phyloP scores from a whole-genome alignment of 2,797 vertebrate genomes.

The Myoxocephalus aenaeus region DNA sequence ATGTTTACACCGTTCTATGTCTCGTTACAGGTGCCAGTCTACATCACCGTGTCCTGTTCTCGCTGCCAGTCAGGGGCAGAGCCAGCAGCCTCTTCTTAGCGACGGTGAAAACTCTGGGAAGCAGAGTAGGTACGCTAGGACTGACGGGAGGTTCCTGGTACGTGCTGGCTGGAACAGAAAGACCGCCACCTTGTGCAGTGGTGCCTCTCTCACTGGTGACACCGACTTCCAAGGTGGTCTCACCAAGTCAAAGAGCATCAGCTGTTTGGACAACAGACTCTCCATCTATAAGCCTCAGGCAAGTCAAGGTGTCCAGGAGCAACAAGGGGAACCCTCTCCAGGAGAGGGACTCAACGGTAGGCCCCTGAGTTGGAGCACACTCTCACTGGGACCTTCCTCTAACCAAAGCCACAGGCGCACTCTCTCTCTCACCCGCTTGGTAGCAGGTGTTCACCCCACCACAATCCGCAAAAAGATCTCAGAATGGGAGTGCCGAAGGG shows the following conservation, averaged over 20 bases:
- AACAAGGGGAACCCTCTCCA: conserved; percentile 58
- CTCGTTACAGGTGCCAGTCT: conserved; percentile 91
- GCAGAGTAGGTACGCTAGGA: conserved; percentile 83
- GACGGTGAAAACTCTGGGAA: conserved; percentile 87
- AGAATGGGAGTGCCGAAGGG: conserved; percentile 95
- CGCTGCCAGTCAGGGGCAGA: conserved; percentile 83
- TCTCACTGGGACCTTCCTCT: conserved; percentile 84
- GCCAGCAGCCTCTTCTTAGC: conserved; percentile 86
- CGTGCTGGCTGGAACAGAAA: conserved; percentile 85
- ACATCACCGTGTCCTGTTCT: conserved; percentile 89
- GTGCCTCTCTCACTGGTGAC: conserved; percentile 79
- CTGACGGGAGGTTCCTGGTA: conserved; percentile 83
- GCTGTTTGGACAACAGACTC: conserved; percentile 90
- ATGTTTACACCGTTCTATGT: conserved; percentile 34
- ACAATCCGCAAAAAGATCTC: conserved; percentile 96
- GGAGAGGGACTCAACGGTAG: conserved; percentile 83
- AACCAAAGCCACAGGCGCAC: conserved; percentile 85
- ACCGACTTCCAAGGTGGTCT: conserved; percentile 80
- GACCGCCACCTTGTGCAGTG: conserved; percentile 75
- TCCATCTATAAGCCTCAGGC: conserved; percentile 85
- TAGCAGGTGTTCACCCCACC: conserved; percentile 83
- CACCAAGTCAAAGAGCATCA: conserved; percentile 90
- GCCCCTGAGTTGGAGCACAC: conserved; percentile 86
- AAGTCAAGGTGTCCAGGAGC: conserved; percentile 72
- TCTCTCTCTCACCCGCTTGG: conserved; percentile 83